Percentiles rank a stretch among this genome's conserved stretches.
phyloP scores from a whole-genome alignment of 2,113 vertebrate species.

The Microcebus murinus region DNA sequence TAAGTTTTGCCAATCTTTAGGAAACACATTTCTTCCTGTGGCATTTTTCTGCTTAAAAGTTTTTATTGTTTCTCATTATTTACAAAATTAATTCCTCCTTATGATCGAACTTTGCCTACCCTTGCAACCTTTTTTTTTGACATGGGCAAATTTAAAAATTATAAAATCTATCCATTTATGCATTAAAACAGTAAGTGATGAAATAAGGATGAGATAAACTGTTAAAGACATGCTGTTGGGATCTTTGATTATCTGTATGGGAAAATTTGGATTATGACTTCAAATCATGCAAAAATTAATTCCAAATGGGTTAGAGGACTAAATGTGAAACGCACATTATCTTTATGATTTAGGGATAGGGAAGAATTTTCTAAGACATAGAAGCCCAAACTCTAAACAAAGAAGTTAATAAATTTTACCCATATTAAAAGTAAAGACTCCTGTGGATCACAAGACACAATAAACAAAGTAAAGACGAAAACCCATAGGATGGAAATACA shows the following conservation, averaged over 20 bases:
- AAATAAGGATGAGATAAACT: neutral
- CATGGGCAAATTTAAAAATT: neutral
- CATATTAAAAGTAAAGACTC: neutral
- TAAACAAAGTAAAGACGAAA: neutral
- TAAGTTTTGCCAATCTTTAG: neutral
- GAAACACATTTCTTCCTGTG: neutral
- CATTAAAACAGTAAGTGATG: neutral
- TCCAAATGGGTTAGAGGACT: neutral
- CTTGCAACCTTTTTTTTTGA: neutral
- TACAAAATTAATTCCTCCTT: neutral
- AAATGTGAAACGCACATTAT: neutral
- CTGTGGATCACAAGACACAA: neutral
- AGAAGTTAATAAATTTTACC: neutral
- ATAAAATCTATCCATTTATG: neutral
- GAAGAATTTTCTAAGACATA: neutral
- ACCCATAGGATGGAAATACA: neutral
- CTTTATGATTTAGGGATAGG: neutral
- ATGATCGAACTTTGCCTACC: neutral
- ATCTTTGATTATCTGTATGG: neutral
- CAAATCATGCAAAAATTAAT: neutral
- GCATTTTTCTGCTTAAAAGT: neutral
- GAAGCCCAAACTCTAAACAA: neutral
- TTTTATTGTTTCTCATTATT: neutral
- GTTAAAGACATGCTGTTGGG: neutral
- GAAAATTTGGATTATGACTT: neutral